Evolutionary conservation across 2,113 vertebrate species (phyloP), one percentile per base, ranked within the genome.

Genomic region (Empidonax traillii): DNA sequence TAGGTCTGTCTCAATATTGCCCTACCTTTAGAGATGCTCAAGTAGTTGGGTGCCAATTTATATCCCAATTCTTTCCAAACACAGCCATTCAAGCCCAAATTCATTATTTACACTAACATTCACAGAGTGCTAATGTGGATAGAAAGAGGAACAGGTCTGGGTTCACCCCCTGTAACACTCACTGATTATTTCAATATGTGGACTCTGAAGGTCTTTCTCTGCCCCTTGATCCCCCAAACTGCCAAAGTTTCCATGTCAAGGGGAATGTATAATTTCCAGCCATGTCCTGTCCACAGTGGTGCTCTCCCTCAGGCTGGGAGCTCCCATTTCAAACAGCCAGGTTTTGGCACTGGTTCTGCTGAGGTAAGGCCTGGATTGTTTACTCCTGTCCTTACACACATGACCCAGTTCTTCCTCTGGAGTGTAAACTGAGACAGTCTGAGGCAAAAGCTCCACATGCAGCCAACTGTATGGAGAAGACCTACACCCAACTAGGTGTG

Each of bases 181-280:
- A 51, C 20, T 0, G 2, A 13, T 52, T 61, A 72, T 25, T 47
- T 43, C 30, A 14, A 23, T 7, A 17, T 8, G 20, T 1, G 14
- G 15, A 41, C 39, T 33, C 28, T 55, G 33, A 78, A 86, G 51
- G 27, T 71, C 15, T 14, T 59, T 27, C 21, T 23, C 17, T 5
- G 12, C 2, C 6, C 28, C 47, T 41, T 2, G 0, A 3, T 7
- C 22, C 41, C 31, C 31, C 51, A 20, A 30, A 51, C 4, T 7
- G 9, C 33, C 20, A 14, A 21, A 47, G 14, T 35, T 52, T 56
- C 41, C 46, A 5, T 1, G 9, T 4, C 30, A 18, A 18, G 12
- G 2, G 1, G 52, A 67, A 75, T 0, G 6, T 4, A 46, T 31
- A 12, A 51, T n/a, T 44, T 44, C 30, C 52, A 52, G 62, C 19